Conservation (phyloP, 53 echinoderm and acorn worm species). For the Antedon mediterranea region DNA sequence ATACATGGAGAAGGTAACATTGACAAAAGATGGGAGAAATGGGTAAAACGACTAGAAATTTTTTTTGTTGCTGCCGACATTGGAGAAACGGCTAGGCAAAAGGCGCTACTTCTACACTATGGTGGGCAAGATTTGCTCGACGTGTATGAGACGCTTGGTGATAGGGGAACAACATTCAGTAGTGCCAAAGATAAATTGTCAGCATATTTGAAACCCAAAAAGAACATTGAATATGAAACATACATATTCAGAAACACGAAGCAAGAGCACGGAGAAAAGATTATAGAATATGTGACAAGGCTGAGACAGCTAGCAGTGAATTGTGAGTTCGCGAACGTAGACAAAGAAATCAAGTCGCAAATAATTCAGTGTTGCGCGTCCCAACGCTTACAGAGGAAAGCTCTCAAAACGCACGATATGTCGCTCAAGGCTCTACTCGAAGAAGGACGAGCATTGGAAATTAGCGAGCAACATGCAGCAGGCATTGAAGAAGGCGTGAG, state of each 20-base stretch:
- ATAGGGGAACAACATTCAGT: background rate
- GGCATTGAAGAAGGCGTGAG: too few species aligned
- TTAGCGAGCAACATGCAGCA: too few species aligned
- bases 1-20: too few species aligned
- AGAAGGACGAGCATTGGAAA: conserved; percentile 5
- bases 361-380: conserved; percentile 21
- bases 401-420: conserved; percentile 8
- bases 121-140: conserved; percentile 11
- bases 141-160: conserved; percentile 8
- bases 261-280: conserved; percentile 21
- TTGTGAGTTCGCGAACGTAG: conserved; percentile 28
- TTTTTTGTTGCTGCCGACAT: conserved; percentile 15
- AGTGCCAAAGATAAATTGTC: conserved; percentile 7
- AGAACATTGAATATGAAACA: conserved; percentile 3
- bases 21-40: too few species aligned
- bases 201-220: conserved; percentile 1
- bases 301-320: conserved; percentile 24
- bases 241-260: conserved; percentile 24
- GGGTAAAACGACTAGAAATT: conserved; percentile 10
- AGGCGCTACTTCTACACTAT: conserved; percentile 11
- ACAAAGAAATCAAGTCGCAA: conserved; percentile 32
- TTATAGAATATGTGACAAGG: conserved; percentile 19
- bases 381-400: conserved; percentile 15
- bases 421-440: conserved; percentile 13
- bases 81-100: background rate